A percentile compares a stretch with the other conserved stretches of the same genome.
These are phyloP conservation scores for Equus przewalskii DNA, from an alignment of 2,113 vertebrate genomes.

Conservation along the genomic window DNA sequence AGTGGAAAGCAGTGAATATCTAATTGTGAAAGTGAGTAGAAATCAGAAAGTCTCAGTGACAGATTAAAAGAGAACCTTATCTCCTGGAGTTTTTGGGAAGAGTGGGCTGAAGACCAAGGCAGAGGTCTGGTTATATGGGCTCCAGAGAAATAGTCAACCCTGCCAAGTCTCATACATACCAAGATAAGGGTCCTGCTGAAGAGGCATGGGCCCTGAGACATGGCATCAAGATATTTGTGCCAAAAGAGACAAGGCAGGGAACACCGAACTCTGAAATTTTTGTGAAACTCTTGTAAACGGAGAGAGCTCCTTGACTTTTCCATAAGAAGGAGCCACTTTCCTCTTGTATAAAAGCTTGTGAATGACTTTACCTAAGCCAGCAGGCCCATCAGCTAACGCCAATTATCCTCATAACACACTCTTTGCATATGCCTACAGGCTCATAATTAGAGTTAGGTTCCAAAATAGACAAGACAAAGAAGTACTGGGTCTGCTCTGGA, in stretches of 20 bases:
- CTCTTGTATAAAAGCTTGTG: neutral
- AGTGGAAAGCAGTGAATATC: neutral
- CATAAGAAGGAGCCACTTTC: neutral
- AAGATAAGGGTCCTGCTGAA: accelerated
- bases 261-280: neutral
- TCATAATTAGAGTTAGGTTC: neutral
- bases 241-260: neutral
- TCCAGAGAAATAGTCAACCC: neutral
- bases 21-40: neutral
- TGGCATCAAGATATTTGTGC: neutral
- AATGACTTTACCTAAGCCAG: neutral
- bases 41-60: neutral
- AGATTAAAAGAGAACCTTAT: neutral
- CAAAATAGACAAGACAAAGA: neutral
- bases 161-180: too few relatives aligned
- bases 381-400: neutral
- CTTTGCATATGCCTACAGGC: too few relatives aligned
- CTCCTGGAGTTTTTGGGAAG: neutral
- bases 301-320: neutral
- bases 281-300: neutral
- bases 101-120: neutral
- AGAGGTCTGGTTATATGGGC: neutral
- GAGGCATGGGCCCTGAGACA: neutral
- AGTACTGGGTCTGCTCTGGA: neutral
- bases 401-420: neutral